Evolutionary conservation across 2,797 vertebrate genomes (phyloP).

Genomic region (Aeoliscus strigatus): DNA sequence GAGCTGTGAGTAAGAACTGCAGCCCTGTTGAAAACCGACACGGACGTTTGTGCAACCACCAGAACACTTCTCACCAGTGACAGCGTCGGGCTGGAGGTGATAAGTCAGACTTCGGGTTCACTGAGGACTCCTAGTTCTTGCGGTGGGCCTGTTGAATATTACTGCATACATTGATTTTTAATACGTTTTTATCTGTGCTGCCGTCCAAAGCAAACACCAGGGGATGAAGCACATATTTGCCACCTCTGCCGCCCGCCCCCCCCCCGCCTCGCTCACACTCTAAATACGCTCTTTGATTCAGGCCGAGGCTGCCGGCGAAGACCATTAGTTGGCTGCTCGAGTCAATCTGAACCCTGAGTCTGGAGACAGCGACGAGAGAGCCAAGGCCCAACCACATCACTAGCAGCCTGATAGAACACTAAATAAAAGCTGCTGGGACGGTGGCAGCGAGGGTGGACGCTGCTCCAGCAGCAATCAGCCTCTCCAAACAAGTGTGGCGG

Average conservation of each 20-base stretch:
- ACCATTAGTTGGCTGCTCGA: constrained; percentile 60
- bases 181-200: constrained; percentile 66
- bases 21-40: constrained; percentile 21
- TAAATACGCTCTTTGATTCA: constrained; percentile 73
- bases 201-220: constrained; percentile 71
- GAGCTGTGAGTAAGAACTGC: constrained; percentile 20
- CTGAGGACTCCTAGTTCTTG: constrained; percentile 65
- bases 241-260: constrained; percentile 34
- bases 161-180: constrained; percentile 77
- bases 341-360: constrained; percentile 74
- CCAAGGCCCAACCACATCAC: constrained; percentile 69
- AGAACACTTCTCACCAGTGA: constrained; percentile 25
- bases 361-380: constrained; percentile 52
- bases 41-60: constrained; percentile 36
- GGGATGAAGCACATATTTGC: constrained; percentile 67
- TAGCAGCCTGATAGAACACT: constrained; percentile 47
- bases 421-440: constrained; percentile 50
- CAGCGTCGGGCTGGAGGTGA: constrained; percentile 1
- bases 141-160: constrained; percentile 75
- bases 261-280: constrained; percentile 12
- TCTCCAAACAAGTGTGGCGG: constrained; percentile 59
- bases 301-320: constrained; percentile 45
- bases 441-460: constrained; percentile 37
- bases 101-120: constrained; percentile 50
- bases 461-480: constrained; percentile 53